phyloP scores from a whole-genome alignment of 2,113 vertebrate species.

The Indicator indicator region DNA sequence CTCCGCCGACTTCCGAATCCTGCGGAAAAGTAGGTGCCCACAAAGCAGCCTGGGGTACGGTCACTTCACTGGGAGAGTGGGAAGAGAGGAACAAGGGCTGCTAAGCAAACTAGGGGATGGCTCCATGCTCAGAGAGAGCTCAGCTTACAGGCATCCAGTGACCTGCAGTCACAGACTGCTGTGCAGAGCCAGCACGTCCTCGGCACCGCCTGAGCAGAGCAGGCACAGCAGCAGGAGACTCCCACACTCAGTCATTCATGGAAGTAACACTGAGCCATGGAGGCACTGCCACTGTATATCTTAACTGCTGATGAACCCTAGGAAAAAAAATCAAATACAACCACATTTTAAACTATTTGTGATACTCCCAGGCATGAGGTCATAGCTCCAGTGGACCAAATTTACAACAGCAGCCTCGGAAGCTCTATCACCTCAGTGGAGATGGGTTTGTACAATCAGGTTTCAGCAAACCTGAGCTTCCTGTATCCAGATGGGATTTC shows the following conservation, averaged over 20 bases:
- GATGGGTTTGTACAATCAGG: neutral
- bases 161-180: neutral
- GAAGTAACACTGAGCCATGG: neutral
- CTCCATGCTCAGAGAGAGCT: neutral
- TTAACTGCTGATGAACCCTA: neutral
- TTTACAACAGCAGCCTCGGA: neutral
- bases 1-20: slow-evolving; percentile 87
- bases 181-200: neutral
- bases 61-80: accelerated
- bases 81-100: neutral
- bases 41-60: accelerated
- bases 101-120: accelerated
- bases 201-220: accelerated
- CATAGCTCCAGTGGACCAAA: neutral
- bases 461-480: neutral
- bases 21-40: slow-evolving; percentile 84
- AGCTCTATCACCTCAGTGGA: neutral
- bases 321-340: neutral
- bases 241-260: neutral
- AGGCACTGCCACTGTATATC: neutral
- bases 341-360: neutral
- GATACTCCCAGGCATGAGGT: neutral
- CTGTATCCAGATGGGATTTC: accelerated
- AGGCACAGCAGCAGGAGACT: neutral
- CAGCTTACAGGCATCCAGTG: neutral